These are phyloP conservation scores for Pterostichus niger DNA, from an alignment of 2,888 invertebrate genomes.

Conservation along the genomic window DNA sequence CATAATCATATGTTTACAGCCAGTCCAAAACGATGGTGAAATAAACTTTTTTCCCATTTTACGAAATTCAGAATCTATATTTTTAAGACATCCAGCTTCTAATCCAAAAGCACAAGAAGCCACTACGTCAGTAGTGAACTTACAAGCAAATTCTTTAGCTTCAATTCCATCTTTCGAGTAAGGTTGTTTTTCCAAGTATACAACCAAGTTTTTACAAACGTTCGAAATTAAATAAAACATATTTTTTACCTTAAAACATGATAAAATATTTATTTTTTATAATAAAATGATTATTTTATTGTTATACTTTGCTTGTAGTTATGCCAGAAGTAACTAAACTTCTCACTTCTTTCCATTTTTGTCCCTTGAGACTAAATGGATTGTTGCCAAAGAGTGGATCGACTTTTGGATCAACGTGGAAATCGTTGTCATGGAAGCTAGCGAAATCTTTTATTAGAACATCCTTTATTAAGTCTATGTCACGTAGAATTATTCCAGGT, in stretches of 20 bases:
- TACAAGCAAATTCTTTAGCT: constrained; percentile 70
- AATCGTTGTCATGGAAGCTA: constrained; percentile 70
- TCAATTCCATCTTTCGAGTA: constrained; percentile 72
- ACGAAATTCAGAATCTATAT: constrained; percentile 72
- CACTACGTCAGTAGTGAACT: constrained; percentile 74
- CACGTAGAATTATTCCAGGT: constrained; percentile 72
- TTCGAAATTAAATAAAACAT: constrained; percentile 77
- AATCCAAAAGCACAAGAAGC: constrained; percentile 75
- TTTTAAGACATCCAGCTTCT: constrained; percentile 73
- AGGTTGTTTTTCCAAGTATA: constrained; percentile 73
- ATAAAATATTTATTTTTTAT: not conserved
- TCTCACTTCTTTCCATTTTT: constrained; percentile 77
- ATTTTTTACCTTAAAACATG: constrained; percentile 73
- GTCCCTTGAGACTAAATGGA: constrained; percentile 75
- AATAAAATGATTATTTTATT: not conserved
- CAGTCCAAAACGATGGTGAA: constrained; percentile 69
- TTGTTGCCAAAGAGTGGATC: constrained; percentile 76
- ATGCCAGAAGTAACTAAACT: constrained; percentile 77
- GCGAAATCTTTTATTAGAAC: constrained; percentile 73
- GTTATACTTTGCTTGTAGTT: constrained; percentile 74
- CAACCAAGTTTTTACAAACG: constrained; percentile 74
- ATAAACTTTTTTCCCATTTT: constrained; percentile 72
- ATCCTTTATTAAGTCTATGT: constrained; percentile 72
- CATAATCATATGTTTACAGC: constrained; percentile 69
- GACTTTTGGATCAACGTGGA: constrained; percentile 72